phyloP scores from a whole-genome alignment of 1,140 invertebrate genomes.

The Drosophila pachea region DNA sequence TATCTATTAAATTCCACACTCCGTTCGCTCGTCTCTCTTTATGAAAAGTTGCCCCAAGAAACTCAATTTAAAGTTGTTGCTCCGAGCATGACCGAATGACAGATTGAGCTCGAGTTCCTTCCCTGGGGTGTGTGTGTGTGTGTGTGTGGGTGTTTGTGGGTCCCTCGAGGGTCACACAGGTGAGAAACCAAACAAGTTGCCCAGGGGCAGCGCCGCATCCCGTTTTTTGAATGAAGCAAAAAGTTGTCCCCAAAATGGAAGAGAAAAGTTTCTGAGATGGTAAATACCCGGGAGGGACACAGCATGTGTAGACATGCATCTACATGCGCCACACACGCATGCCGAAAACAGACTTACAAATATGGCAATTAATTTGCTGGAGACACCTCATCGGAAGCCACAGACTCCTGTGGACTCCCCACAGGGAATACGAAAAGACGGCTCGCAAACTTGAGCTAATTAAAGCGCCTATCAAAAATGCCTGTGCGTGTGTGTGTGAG shows the following conservation, averaged over 20 bases:
- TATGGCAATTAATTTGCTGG: slow-evolving; percentile 65
- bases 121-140: background rate
- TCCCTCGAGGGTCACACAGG: slow-evolving; percentile 19
- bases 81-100: slow-evolving; percentile 46
- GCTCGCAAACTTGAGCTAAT: slow-evolving; percentile 66
- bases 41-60: slow-evolving; percentile 39
- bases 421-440: slow-evolving; percentile 41
- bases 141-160: slow-evolving; percentile 3
- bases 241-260: slow-evolving; percentile 34
- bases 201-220: slow-evolving; percentile 8
- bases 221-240: slow-evolving; percentile 15
- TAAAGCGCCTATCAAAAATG: slow-evolving; percentile 55
- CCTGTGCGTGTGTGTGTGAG: background rate
- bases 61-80: slow-evolving; percentile 63
- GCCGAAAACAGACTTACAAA: slow-evolving; percentile 27
- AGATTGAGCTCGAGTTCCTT: slow-evolving; percentile 44
- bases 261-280: slow-evolving; percentile 45
- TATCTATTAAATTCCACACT: slow-evolving; percentile 54
- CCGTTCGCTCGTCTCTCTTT: slow-evolving; percentile 15
- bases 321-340: background rate
- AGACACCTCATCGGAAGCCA: slow-evolving; percentile 47
- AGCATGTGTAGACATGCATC: slow-evolving; percentile 22
- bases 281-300: slow-evolving; percentile 17
- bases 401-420: slow-evolving; percentile 22
- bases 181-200: slow-evolving; percentile 15